Evolutionary conservation across 2,888 invertebrate genomes (phyloP), one percentile per base, ranked within the genome.

Genomic region (Scaeva pyrastri): DNA sequence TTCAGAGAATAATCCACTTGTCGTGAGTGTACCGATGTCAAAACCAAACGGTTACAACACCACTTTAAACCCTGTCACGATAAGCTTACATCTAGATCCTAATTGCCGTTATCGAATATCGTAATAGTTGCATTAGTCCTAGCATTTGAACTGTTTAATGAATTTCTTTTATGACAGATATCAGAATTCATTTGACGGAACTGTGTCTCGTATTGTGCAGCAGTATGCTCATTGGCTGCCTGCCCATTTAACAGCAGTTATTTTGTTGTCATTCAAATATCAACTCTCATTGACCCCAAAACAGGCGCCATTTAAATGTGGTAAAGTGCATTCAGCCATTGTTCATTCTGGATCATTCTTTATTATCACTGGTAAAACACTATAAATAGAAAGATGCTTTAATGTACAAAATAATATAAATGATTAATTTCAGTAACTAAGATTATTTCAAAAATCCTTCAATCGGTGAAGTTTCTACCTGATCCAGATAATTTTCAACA

Each of bases 71-170:
- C 91, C 93, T 0, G 94, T 94, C 0, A 93, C 92, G 88, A 91
- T 97, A 4, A 94, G 94, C 66, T 89, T 97, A 19, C 93, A 94
- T 68, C 92, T 96, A 88, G 96, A 96, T 90, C 95, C 96, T 6
- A 93, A 93, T 50, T 97, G 97, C 90, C 94, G 94, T n/a, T 97
- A 95, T 90, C 93, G 93, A 71, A 93, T 96, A 50, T 95, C 94
- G 95, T 95, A 92, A 91, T 23, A 6, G 1, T n/a, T 23, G 23
- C 10, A 52, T 21, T 23, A 12, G 6, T 14, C 5, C 0, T 14
- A 2, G 23, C 23, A 7, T 52, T 52, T 12, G 7, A 23, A 26
- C 2, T 26, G 8, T 14, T 23, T 26, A 14, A 26, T 23, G 0
- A 2, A n/a, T 36, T 68, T 36, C 7, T 21, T 39, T 4, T 8